Base-by-base conservation (phyloP, 2,888 invertebrate species). In the Conops quadrifasciatus region DNA sequence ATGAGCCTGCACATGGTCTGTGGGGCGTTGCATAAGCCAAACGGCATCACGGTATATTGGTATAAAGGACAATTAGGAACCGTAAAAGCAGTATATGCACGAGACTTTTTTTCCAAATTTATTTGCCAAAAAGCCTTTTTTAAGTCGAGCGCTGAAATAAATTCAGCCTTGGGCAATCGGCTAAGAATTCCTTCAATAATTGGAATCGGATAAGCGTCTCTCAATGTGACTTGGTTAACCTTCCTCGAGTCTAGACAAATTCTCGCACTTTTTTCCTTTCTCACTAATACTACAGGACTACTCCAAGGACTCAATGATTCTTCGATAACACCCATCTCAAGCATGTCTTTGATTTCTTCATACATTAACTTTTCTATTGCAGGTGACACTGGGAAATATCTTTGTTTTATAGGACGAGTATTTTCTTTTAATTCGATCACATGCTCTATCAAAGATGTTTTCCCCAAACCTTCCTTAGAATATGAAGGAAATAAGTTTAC, bases 221-320 rank as follows among this genome's bases (percentile, higher is more conserved):
- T 56, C 24, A 56, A 2, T 1, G 53, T 56, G 11, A 56, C 24
- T 2, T 19, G 4, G 1, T 56, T 24, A 0, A 56, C 21, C 1
- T 56, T 19, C 11, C 53, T 19, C 9, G 1, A 24, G 2, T 56
- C 53, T 24, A 56, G 19, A 2, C 53, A 56, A 24, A 56, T n/a
- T n/a, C n/a, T n/a, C n/a, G n/a, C n/a, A n/a, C n/a, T n/a, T n/a
- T n/a, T n/a, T n/a, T n/a, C n/a, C n/a, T n/a, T n/a, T 45, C 45
- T 9, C 45, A 19, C 24, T 56, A 56, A 56, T 4, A 56, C 53
- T n/a, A 56, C 24, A 56, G 24, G 24, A 16, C 16, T 16, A 49
- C 16, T 16, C 49, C 49, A 24, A 56, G 53, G 73, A 49, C 73
- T 59, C 36, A 72, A 72, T n/a, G 74, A 72, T 21, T 71, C 67